These are phyloP conservation scores for Piprites chloris DNA, from an alignment of 2,113 vertebrate species.

Conservation along the genomic window DNA sequence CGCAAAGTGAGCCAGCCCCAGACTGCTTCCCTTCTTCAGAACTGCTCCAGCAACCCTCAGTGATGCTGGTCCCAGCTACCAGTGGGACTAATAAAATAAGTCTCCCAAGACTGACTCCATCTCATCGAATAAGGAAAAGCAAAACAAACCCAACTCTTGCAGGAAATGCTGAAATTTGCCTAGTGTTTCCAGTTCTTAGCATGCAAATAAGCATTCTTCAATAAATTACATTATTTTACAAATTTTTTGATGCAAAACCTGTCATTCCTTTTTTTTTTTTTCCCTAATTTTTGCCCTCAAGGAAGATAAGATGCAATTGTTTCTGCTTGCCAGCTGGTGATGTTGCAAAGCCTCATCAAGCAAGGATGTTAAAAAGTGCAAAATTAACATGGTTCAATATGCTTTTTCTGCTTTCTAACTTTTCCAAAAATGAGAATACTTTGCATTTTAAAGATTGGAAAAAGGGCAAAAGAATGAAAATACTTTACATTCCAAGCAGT, in stretches of 20 bases:
- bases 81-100: neutral
- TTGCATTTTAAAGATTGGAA: neutral
- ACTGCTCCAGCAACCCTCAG: neutral
- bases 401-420: neutral
- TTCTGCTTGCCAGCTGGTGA: neutral
- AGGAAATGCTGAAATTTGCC: neutral
- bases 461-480: neutral
- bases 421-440: neutral
- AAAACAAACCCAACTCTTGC: rapidly evolving
- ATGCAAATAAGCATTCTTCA: neutral
- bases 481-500: neutral
- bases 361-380: neutral
- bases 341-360: neutral
- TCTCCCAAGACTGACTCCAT: rapidly evolving
- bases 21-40: rapidly evolving
- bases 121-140: rapidly evolving
- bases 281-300: neutral
- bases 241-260: neutral
- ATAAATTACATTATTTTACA: neutral
- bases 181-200: neutral
- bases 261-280: neutral
- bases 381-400: neutral
- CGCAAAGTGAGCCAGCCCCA: neutral
- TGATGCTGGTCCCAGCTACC: neutral
- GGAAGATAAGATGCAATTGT: neutral